Evolutionary conservation across 1,140 invertebrate genomes (phyloP), one percentile per base, ranked within the genome.

Genomic region (Bemisia tabaci): DNA sequence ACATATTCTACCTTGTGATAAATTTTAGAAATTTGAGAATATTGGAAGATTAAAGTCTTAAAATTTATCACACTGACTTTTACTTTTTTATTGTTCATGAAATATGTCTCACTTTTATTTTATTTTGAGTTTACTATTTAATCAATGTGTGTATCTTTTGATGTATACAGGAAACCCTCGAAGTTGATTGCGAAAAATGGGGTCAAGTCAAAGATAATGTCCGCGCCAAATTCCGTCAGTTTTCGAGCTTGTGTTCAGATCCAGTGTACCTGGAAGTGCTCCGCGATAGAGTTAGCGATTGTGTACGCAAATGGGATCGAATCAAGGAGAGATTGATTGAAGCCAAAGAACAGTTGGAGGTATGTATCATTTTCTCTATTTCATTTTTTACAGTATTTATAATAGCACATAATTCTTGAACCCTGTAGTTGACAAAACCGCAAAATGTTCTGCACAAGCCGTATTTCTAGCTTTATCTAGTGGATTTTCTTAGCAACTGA

Each of bases 171-270:
- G 82, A 85, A 74, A 82, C 82, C 2, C 75, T 85, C 11, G 83
- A 85, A 66, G 81, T 85, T 72, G 85, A 89, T 71, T 82, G 87
- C 74, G 80, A 82, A 22, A 81, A 82, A 70, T 81, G 85, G 73
- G 81, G 84, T 68, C 79, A 82, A 23, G 77, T 83, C 12, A 79
- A 82, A 71, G 81, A 84, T 65, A 82, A 83, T 69, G 80, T 88
- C 25, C 80, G 83, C 68, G 79, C 80, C 61, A 80, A 81, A 67
- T 85, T 85, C 72, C 79, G 81, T 26, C 80, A 84, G 73, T 88
- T 89, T 74, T 80, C 81, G 11, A 81, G 82, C 70, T 78, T 84
- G 64, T 87, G 85, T 72, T 48, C 33, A 9, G 86, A 88, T 72
- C 80, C 83, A 23, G 80, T 80, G 48, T 83, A 85, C 71, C 75